phyloP scores from a whole-genome alignment of 2,113 vertebrate genomes.

The Picathartes gymnocephalus region DNA sequence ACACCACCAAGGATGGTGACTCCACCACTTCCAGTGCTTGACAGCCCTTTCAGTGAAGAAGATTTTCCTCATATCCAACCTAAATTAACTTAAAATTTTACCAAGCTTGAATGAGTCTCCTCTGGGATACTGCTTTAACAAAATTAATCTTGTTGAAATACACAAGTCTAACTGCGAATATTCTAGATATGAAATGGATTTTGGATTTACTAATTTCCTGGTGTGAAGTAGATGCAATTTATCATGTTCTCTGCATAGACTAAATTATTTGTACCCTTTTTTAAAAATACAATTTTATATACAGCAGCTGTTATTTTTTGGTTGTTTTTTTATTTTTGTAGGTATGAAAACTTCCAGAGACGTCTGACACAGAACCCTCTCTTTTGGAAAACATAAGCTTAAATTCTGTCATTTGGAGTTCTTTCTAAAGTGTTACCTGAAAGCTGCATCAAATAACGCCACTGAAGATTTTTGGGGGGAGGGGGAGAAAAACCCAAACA shows the following conservation, averaged over 20 bases:
- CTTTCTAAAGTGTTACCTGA: slow-evolving; percentile 10
- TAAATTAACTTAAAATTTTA: background rate
- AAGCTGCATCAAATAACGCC: background rate
- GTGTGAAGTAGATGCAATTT: background rate
- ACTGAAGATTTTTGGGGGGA: background rate
- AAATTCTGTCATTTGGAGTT: slow-evolving; percentile 32
- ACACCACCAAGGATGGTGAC: fast-evolving
- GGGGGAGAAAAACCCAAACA: background rate
- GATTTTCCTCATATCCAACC: background rate
- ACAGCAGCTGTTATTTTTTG: background rate
- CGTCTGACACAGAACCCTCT: slow-evolving; percentile 91
- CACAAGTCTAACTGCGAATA: background rate
- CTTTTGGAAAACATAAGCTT: slow-evolving; percentile 88
- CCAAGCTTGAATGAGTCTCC: background rate
- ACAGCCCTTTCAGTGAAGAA: background rate
- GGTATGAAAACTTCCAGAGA: slow-evolving; percentile 98
- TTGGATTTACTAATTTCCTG: background rate
- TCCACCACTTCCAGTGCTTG: background rate
- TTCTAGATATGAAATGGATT: background rate
- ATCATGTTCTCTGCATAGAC: background rate
- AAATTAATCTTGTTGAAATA: background rate
- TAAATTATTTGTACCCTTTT: background rate
- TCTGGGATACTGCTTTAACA: background rate
- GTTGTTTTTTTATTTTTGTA: background rate
- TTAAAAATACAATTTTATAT: background rate